A percentile compares a stretch with the other conserved stretches of the same genome.
Conservation (phyloP, 2,888 invertebrate species). For the Mantis religiosa region DNA sequence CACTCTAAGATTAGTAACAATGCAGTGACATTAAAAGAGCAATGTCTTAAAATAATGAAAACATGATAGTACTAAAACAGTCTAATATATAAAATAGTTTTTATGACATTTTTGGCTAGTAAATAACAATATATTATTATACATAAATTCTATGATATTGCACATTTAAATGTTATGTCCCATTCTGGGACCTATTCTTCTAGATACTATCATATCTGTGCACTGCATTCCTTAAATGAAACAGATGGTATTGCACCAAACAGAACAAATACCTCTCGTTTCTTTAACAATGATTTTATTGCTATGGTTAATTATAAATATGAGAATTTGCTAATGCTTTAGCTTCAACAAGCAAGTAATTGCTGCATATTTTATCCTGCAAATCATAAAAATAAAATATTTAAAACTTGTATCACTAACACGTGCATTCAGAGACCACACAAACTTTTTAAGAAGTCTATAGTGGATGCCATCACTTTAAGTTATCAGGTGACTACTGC, state of each 20-base stretch:
- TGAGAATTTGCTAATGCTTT: not conserved
- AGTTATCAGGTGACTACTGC: not conserved
- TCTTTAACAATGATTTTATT: slow-evolving; percentile 3
- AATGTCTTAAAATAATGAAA: not conserved
- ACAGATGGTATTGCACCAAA: not conserved
- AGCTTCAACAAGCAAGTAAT: not conserved
- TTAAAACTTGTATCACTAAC: not conserved
- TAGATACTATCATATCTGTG: not conserved
- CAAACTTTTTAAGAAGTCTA: not conserved
- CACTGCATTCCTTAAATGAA: not conserved
- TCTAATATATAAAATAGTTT: not conserved
- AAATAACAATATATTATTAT: slow-evolving; percentile 13
- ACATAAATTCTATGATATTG: slow-evolving; percentile 6
- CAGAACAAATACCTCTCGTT: not conserved
- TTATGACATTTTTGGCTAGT: not conserved
- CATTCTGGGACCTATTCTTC: not conserved
- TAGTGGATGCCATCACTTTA: not conserved
- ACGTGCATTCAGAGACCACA: not conserved
- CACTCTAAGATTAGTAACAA: not conserved
- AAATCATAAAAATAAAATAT: not conserved
- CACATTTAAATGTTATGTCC: slow-evolving; percentile 10
- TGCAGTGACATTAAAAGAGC: not conserved
- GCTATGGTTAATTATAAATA: slow-evolving; percentile 2
- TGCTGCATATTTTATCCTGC: not conserved
- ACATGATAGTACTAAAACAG: not conserved